Evolutionary conservation across 2,797 vertebrate genomes (phyloP).

Genomic region (Alauda arvensis): DNA sequence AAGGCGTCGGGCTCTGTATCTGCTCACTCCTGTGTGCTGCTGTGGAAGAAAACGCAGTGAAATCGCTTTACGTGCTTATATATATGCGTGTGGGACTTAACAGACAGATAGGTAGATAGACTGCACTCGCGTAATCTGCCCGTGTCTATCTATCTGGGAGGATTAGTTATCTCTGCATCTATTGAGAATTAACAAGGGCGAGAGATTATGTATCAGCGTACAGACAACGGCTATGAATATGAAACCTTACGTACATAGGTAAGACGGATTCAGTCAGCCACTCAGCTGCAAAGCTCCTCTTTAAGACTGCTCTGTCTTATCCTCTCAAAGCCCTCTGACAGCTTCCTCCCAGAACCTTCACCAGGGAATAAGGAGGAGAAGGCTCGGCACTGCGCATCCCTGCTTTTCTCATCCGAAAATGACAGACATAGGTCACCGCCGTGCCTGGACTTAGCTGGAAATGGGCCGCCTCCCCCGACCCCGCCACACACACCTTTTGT

Average conservation of each 20-base stretch:
- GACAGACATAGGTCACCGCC: constrained; percentile 1
- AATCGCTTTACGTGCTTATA: not conserved
- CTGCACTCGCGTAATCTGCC: constrained; percentile 24
- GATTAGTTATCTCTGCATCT: constrained; percentile 61
- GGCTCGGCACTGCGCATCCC: not conserved
- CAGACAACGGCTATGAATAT: constrained; percentile 32
- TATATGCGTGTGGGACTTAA: not conserved
- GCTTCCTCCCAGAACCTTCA: not conserved
- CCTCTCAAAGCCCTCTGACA: not conserved
- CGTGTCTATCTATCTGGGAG: constrained; percentile 36
- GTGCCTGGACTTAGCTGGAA: not conserved
- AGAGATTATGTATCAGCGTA: constrained; percentile 43
- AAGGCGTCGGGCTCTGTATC: not conserved
- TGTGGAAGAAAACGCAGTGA: not conserved
- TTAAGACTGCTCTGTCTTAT: not conserved
- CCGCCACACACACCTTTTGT: constrained; percentile 31
- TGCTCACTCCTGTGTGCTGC: not conserved
- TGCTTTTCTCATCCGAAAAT: not conserved
- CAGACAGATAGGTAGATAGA: constrained; percentile 6
- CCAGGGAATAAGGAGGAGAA: not conserved
- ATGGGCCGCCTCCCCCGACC: not conserved
- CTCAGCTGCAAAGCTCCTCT: constrained; percentile 33
- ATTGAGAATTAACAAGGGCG: constrained; percentile 54
- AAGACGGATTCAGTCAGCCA: constrained; percentile 27
- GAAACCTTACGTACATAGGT: constrained; percentile 43